Percentiles rank a stretch among this genome's conserved stretches.
Conservation (phyloP, 2,113 vertebrate species). For the Tiliqua scincoides region DNA sequence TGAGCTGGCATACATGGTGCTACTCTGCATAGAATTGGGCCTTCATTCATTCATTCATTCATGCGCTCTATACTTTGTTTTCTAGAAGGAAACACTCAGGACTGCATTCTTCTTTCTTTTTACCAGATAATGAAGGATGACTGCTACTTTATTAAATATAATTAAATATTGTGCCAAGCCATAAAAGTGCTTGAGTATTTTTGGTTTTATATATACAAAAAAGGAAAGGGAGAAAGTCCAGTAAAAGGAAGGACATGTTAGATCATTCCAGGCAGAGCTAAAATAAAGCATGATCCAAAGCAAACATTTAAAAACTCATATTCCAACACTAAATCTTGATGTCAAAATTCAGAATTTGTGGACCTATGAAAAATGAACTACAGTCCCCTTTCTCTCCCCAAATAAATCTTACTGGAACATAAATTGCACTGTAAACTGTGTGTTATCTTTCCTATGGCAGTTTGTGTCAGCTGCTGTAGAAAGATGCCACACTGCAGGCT, state of each 20-base stretch:
- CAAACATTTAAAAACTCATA: not conserved
- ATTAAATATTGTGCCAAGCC: not conserved
- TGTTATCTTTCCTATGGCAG: not conserved
- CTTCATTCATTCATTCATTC: not conserved
- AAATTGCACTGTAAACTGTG: not conserved
- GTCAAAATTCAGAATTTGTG: not conserved
- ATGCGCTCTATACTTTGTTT: conserved; percentile 2
- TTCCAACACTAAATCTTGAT: not conserved
- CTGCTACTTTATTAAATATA: not conserved
- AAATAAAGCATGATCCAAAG: not conserved
- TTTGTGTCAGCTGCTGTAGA: not conserved
- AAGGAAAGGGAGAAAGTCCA: not conserved
- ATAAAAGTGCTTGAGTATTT: not conserved
- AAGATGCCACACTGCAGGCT: not conserved
- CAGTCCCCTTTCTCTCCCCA: not conserved
- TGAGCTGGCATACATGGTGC: no score
- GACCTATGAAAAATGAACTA: not conserved
- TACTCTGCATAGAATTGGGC: not conserved
- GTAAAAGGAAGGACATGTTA: not conserved
- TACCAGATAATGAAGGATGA: not conserved
- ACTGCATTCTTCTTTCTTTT: not conserved
- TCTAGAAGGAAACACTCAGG: not conserved
- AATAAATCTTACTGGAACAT: not conserved
- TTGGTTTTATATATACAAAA: not conserved
- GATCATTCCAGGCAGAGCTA: not conserved